Conservation (phyloP, 2,888 invertebrate species). For the Drosophila anceps region DNA sequence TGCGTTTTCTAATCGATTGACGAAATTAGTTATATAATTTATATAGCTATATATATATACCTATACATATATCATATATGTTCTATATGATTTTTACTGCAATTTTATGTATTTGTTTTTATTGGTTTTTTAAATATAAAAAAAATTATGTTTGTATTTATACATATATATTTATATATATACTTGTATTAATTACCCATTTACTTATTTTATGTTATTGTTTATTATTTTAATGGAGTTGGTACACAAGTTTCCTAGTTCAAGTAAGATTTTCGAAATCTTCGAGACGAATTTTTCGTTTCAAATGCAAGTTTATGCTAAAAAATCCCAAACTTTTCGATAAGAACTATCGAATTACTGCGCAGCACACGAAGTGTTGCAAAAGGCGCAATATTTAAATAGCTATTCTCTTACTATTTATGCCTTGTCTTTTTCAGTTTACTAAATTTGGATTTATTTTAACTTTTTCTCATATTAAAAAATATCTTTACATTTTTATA, state of each 20-base stretch:
- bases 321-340: slow-evolving; percentile 1
- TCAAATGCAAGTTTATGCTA: neutral
- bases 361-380: neutral
- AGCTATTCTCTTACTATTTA: neutral
- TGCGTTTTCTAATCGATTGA: slow-evolving; percentile 83
- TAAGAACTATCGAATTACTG: slow-evolving; percentile 4
- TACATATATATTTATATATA: neutral
- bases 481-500: neutral
- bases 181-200: neutral
- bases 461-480: neutral
- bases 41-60: neutral
- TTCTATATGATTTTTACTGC: slow-evolving; percentile 25
- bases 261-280: neutral
- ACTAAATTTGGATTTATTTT: neutral
- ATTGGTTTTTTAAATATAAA: slow-evolving; percentile 39
- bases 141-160: slow-evolving; percentile 26
- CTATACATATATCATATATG: neutral
- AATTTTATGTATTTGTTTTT: slow-evolving; percentile 63
- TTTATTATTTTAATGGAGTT: neutral
- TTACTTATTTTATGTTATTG: neutral
- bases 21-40: neutral
- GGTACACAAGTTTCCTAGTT: neutral
- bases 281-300: neutral
- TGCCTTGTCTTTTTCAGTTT: neutral
- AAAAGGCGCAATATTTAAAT: neutral